A percentile compares a stretch with the other conserved stretches of the same genome.
Evolutionary conservation across 2,797 vertebrate species (phyloP).

Genomic region (Myotis daubentonii): DNA sequence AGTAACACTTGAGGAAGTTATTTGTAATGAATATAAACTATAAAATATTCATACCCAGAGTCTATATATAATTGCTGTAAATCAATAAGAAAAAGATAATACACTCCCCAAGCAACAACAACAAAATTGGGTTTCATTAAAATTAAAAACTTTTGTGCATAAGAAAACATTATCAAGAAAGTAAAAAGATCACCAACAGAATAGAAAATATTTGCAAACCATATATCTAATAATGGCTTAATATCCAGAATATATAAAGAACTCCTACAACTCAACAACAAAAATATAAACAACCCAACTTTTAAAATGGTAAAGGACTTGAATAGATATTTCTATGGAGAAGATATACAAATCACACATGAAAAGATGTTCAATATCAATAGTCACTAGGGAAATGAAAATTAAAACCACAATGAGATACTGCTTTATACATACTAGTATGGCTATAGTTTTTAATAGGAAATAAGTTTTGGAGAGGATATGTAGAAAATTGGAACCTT

Average conservation of each 20-base stretch:
- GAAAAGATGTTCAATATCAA: neutral
- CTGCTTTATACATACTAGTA: neutral
- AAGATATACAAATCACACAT: neutral
- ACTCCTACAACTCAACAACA: neutral
- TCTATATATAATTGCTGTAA: neutral
- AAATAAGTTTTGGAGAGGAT: neutral
- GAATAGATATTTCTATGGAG: neutral
- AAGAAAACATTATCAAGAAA: constrained; percentile 1
- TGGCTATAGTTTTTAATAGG: neutral
- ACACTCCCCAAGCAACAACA: neutral
- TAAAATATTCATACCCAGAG: neutral
- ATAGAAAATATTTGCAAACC: neutral
- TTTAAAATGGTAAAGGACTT: neutral
- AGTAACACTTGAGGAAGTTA: neutral
- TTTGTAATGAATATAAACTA: neutral
- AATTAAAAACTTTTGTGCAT: neutral
- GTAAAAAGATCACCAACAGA: neutral
- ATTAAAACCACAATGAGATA: neutral
- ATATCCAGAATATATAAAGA: neutral
- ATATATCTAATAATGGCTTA: neutral
- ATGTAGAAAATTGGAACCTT: neutral
- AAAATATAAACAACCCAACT: neutral
- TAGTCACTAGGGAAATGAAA: neutral
- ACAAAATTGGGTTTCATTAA: neutral
- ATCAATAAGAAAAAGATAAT: neutral